Base-by-base conservation (phyloP, 2,888 invertebrate species). In the Philereme transversata region DNA sequence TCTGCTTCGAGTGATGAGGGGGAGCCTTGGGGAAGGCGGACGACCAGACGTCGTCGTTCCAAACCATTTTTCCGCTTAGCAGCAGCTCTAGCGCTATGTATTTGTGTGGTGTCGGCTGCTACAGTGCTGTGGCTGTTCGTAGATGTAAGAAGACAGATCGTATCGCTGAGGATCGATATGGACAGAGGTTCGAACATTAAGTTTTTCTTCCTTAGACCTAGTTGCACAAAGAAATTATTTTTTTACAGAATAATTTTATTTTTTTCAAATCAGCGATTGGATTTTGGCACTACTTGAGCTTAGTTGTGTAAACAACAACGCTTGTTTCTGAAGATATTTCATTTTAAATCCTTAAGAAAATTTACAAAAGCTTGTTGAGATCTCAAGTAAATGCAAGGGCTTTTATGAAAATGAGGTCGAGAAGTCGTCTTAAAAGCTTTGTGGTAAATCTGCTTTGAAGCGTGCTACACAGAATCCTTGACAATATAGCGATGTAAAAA, bases 121-220 rank as follows among this genome's bases (percentile, higher is more conserved):
- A 94, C 94, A 40, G 93, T 95, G 62, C 90, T 95, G 64, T 95
- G 95, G 95, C 91, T 95, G 55, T 95, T 95, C 83, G 94, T 95
- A 58, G 95, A 95, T 76, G 94, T 95, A 55, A 91, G 95, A 74
- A 92, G 94, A 72, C 95, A 95, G 81, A 94, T 95, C 62, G 94
- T 94, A 45, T 94, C 94, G 44, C 91, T 95, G 34, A 90, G 95
- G 69, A 93, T 92, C 64, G 94, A 95, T 79, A 93, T 95, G 86
- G 94, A 95, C 74, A 93, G 94, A 95, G 95, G 95, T 95, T 87
- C 51, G 64, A 38, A 36, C 35, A 6, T 45, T 46, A 57, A 44
- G 40, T 22, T 33, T 54, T 57, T 45, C 43, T 10, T 10, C 10
- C 5, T 43, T 43, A 10, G 4, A 4, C n/a, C 10, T 10, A 43